phyloP scores from a whole-genome alignment of 2,888 invertebrate genomes.

The Flexamia atlantica region DNA sequence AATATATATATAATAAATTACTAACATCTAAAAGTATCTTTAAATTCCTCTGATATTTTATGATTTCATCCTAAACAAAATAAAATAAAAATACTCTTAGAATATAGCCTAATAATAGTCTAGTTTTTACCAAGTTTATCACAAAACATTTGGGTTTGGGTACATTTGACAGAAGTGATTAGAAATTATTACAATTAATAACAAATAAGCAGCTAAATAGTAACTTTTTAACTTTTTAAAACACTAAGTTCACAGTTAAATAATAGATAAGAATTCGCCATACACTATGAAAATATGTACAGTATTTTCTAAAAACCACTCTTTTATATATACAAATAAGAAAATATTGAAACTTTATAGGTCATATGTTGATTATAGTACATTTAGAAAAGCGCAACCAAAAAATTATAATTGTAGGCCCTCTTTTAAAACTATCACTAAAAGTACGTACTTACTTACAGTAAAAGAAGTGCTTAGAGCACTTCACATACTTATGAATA shows the following conservation, averaged over 20 bases:
- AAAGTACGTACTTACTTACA: conserved; percentile 31
- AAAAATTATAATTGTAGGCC: conserved; percentile 41
- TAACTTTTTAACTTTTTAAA: conserved; percentile 15
- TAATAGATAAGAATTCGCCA: background rate
- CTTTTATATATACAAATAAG: conserved; percentile 26
- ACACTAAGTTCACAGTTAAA: conserved; percentile 14
- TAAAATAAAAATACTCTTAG: conserved; percentile 1
- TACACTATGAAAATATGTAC: conserved; percentile 37
- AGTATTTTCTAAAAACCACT: conserved; percentile 11
- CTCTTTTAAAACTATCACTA: conserved; percentile 17
- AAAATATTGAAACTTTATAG: conserved; percentile 25
- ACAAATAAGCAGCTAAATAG: background rate
- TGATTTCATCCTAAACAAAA: conserved; percentile 4
- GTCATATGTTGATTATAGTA: background rate
- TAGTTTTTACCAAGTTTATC: conserved; percentile 13
- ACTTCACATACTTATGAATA: conserved; percentile 20
- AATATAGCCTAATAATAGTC: background rate
- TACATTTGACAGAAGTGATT: conserved; percentile 15
- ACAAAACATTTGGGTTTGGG: conserved; percentile 23
- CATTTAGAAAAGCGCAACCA: conserved; percentile 23
- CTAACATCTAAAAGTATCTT: conserved; percentile 20
- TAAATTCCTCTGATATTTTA: background rate
- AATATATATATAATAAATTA: conserved; percentile 22
- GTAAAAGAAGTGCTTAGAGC: conserved; percentile 29
- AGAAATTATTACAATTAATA: background rate